Evolutionary conservation across 2,797 vertebrate species (phyloP).

Genomic region (Hippopotamyrus pictus): DNA sequence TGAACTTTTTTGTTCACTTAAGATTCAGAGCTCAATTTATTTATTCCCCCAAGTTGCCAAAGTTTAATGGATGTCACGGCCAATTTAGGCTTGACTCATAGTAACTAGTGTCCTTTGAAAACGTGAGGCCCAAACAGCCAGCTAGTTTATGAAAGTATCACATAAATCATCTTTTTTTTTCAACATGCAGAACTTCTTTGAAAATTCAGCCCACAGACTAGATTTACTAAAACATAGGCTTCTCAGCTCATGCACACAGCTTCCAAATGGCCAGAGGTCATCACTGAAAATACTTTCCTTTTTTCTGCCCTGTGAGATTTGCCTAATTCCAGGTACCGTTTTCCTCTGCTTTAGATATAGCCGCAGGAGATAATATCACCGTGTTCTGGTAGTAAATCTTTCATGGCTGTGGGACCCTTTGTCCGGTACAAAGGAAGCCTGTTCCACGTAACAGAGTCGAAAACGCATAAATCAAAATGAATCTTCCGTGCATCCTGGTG

Average conservation of each 20-base stretch:
- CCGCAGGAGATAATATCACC: not conserved
- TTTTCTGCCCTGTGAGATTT: not conserved
- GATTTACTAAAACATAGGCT: not conserved
- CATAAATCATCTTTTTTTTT: not conserved
- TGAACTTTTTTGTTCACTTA: not conserved
- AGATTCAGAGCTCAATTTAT: conserved; percentile 1
- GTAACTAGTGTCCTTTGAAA: conserved; percentile 1
- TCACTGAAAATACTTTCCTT: conserved; percentile 1
- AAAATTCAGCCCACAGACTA: conserved; percentile 6
- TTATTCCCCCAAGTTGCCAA: not conserved
- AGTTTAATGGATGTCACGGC: not conserved
- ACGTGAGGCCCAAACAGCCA: conserved; percentile 1
- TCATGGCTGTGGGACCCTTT: not conserved
- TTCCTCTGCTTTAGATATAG: not conserved
- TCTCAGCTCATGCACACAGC: not conserved
- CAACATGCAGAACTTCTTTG: not conserved
- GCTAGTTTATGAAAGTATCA: conserved; percentile 9
- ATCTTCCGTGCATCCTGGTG: not conserved
- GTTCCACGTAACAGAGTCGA: too few species aligned
- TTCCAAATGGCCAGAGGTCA: conserved; percentile 5
- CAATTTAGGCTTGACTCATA: conserved; percentile 14
- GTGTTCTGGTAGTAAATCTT: conserved; percentile 6
- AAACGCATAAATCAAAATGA: not conserved
- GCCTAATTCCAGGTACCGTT: not conserved
- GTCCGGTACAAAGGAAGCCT: not conserved